Evolutionary conservation across 2,797 vertebrate genomes (phyloP).

Genomic region (Cynopterus sphinx): DNA sequence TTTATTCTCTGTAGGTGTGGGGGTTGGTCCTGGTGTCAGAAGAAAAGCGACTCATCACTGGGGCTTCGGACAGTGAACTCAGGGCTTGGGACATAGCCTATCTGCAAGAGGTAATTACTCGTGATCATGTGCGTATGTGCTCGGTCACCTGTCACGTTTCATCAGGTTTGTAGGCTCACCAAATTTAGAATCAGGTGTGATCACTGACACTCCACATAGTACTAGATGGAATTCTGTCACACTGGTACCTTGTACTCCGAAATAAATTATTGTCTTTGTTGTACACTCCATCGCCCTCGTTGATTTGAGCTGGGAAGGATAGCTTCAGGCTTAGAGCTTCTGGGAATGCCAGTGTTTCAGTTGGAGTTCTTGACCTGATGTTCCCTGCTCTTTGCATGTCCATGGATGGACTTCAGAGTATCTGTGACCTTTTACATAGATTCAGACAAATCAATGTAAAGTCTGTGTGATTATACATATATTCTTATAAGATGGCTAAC

Average conservation of each 20-base stretch:
- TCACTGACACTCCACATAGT: not conserved
- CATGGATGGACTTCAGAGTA: not conserved
- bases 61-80: slow-evolving; percentile 96
- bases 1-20: slow-evolving; percentile 90
- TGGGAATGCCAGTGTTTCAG: not conserved
- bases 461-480: not conserved
- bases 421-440: not conserved
- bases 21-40: slow-evolving; percentile 91
- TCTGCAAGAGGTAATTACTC: slow-evolving; percentile 89
- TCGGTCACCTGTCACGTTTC: not conserved
- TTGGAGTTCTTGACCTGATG: not conserved
- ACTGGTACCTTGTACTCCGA: not conserved
- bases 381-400: not conserved
- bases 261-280: not conserved
- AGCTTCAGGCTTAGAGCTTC: not conserved
- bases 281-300: not conserved
- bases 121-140: not conserved
- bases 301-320: not conserved
- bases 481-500: not conserved
- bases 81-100: slow-evolving; percentile 93
- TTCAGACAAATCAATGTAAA: not conserved
- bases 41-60: slow-evolving; percentile 92
- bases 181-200: not conserved
- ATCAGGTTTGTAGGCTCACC: not conserved
- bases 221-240: not conserved